These are phyloP conservation scores for Rhombomys opimus DNA, from an alignment of 2,113 vertebrate genomes.

Conservation along the genomic window DNA sequence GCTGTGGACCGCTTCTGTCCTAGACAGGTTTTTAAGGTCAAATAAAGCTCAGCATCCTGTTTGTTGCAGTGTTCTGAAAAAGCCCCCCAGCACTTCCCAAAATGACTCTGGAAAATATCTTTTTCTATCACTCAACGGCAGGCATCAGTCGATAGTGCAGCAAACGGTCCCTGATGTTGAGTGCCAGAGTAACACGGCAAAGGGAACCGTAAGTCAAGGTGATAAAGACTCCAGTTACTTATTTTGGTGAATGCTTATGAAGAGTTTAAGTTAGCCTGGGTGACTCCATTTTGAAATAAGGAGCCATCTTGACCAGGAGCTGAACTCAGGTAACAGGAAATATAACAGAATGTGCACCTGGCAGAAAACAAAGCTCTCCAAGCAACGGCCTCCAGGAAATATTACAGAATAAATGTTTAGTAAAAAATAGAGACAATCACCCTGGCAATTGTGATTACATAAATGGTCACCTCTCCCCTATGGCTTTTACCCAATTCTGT, in stretches of 20 bases:
- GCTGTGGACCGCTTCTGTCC: conserved; percentile 39
- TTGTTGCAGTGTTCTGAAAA: conserved; percentile 38
- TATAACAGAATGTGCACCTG: no score
- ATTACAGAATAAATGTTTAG: no score
- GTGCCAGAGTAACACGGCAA: conserved; percentile 1
- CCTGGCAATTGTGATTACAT: no score
- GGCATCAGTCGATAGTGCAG: conserved; percentile 35
- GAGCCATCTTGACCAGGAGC: no score
- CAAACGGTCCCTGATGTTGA: background rate
- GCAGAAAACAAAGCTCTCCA: no score
- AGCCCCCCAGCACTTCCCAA: conserved; percentile 45
- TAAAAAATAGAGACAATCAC: no score
- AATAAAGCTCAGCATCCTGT: conserved; percentile 28
- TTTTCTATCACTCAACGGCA: conserved; percentile 3
- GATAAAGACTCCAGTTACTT: background rate
- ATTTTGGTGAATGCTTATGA: background rate
- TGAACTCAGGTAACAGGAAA: no score
- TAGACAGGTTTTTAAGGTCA: conserved; percentile 72
- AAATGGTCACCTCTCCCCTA: no score
- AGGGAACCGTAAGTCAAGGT: background rate
- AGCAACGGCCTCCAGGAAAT: no score
- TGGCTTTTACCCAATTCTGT: no score
- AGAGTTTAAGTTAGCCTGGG: no score
- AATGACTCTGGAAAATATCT: conserved; percentile 67
- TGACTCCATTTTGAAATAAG: no score